Conservation (phyloP, 2,113 vertebrate genomes). For the Lynx canadensis region DNA sequence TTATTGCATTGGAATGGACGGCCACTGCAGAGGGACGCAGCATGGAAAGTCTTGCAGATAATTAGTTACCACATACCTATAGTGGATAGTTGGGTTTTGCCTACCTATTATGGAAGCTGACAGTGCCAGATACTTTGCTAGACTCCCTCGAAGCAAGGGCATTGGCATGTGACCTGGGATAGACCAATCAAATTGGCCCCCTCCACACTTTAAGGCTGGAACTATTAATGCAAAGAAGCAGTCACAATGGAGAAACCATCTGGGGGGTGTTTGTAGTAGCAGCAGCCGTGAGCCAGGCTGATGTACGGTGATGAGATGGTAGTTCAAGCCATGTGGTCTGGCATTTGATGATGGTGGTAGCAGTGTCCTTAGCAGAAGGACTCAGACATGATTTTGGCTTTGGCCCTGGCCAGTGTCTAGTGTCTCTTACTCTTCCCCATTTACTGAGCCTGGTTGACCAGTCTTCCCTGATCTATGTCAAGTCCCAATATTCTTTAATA, state of each 20-base stretch:
- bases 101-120: not conserved
- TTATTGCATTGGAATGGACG: not conserved
- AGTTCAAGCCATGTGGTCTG: not conserved
- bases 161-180: not conserved
- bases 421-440: conserved; percentile 2
- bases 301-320: not conserved
- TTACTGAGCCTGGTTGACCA: not conserved
- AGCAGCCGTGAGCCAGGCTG: not conserved
- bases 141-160: not conserved
- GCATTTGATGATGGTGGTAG: not conserved
- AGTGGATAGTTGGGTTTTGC: not conserved
- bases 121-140: not conserved
- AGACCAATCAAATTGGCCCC: not conserved
- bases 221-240: not conserved
- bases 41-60: not conserved
- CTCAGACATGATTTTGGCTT: not conserved
- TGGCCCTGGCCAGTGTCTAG: not conserved
- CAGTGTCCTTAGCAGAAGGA: not conserved
- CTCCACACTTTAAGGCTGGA: not conserved
- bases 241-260: not conserved
- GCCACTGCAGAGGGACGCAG: not conserved
- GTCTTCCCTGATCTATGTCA: not conserved
- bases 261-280: not conserved
- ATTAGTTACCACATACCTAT: not conserved
- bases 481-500: not conserved